Percentiles rank a stretch among this genome's conserved stretches.
Conservation (phyloP, 2,888 invertebrate genomes). For the Cremastobaeus sp. region DNA sequence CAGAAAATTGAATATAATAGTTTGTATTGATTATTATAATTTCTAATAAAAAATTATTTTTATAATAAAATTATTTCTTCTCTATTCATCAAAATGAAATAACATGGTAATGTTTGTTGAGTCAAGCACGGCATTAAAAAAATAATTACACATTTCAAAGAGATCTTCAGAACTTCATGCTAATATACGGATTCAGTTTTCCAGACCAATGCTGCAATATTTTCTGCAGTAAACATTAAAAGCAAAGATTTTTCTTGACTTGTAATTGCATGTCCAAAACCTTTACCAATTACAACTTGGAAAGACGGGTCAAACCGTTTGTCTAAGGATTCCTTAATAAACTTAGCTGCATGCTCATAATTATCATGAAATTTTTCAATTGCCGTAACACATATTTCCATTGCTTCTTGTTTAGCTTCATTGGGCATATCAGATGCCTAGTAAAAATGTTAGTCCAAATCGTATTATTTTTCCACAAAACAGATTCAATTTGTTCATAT, state of each 20-base stretch:
- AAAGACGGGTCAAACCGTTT: slow-evolving; percentile 91
- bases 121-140: too few species aligned
- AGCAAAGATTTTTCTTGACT: slow-evolving; percentile 93
- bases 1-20: too few species aligned
- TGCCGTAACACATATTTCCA: slow-evolving; percentile 94
- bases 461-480: background rate
- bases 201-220: slow-evolving; percentile 82
- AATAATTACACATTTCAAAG: too few species aligned
- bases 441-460: background rate
- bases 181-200: slow-evolving; percentile 69
- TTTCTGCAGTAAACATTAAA: slow-evolving; percentile 95
- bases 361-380: slow-evolving; percentile 94
- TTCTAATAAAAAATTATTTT: too few species aligned
- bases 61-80: too few species aligned
- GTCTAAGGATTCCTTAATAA: slow-evolving; percentile 97
- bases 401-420: slow-evolving; percentile 93
- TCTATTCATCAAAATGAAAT: too few species aligned
- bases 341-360: slow-evolving; percentile 90
- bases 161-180: too few species aligned
- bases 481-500: background rate
- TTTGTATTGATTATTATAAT: too few species aligned
- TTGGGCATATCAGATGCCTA: slow-evolving; percentile 88
- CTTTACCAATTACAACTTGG: slow-evolving; percentile 96
- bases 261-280: slow-evolving; percentile 94
- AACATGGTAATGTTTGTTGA: too few species aligned